phyloP scores from a whole-genome alignment of 2,797 vertebrate species.

The Phyllotis vaccarum region DNA sequence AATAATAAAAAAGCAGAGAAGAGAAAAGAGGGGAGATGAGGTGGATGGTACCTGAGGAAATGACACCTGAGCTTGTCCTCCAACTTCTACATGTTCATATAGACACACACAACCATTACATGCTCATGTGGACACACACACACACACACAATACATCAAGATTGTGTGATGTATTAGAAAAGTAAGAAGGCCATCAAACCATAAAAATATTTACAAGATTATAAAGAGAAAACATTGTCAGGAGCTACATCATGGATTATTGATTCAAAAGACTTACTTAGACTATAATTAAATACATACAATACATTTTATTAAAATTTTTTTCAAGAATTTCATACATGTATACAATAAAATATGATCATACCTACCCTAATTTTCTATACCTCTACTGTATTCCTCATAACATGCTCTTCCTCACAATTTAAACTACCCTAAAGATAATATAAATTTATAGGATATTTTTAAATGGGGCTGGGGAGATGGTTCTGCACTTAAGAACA shows the following conservation, averaged over 20 bases:
- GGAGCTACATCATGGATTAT: conserved; percentile 17
- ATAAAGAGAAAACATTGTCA: conserved; percentile 53
- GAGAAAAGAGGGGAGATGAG: background rate
- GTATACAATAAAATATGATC: background rate
- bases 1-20: too few relatives aligned
- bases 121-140: background rate
- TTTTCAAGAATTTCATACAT: background rate
- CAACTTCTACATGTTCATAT: background rate
- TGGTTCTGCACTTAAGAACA: background rate
- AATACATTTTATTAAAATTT: conserved; percentile 21
- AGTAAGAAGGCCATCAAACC: conserved; percentile 20
- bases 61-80: background rate
- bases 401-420: background rate
- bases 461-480: background rate
- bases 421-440: conserved; percentile 57
- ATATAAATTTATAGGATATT: conserved; percentile 65
- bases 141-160: background rate
- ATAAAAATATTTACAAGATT: conserved; percentile 20
- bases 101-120: background rate
- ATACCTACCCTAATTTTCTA: background rate
- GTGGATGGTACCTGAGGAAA: background rate
- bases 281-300: conserved; percentile 25
- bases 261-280: conserved; percentile 56
- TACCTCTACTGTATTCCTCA: background rate
- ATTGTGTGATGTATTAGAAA: background rate